Evolutionary conservation across 2,888 invertebrate species (phyloP).

Genomic region (Mythimna loreyi): DNA sequence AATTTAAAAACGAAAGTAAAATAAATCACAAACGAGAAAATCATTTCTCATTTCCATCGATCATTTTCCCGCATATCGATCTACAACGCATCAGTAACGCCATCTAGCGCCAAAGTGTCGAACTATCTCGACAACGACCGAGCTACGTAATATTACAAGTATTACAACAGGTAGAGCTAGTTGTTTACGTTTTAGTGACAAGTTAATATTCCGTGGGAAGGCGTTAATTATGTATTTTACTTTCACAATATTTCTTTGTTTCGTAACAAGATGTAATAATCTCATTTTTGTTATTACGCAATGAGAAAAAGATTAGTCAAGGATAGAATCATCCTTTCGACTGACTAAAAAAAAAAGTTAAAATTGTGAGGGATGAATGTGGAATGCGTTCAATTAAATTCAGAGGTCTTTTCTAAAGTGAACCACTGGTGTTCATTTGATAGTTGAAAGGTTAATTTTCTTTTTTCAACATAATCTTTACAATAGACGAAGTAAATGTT

Average conservation of each 20-base stretch:
- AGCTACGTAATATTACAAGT: slow-evolving; percentile 28
- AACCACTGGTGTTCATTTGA: too few relatives aligned
- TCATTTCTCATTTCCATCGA: not conserved
- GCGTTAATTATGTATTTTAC: slow-evolving; percentile 20
- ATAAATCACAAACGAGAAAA: slow-evolving; percentile 3
- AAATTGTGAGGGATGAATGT: too few relatives aligned
- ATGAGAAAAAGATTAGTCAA: not conserved
- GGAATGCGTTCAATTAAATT: too few relatives aligned
- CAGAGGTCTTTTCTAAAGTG: too few relatives aligned
- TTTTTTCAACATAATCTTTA: not conserved
- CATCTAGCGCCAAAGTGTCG: slow-evolving; percentile 48
- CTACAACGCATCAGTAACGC: slow-evolving; percentile 29
- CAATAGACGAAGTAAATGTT: not conserved
- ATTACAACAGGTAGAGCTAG: slow-evolving; percentile 60
- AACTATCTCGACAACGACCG: slow-evolving; percentile 27
- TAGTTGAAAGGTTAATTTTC: too few relatives aligned
- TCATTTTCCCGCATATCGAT: slow-evolving; percentile 14
- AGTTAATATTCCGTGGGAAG: not conserved
- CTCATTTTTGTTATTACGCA: not conserved
- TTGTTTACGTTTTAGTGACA: not conserved
- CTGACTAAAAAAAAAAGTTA: too few relatives aligned
- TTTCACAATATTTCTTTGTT: slow-evolving; percentile 44
- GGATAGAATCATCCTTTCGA: not conserved
- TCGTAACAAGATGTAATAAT: not conserved
- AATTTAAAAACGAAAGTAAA: not conserved